Conservation (phyloP, 2,113 vertebrate genomes). For the Leuciscus idus region DNA sequence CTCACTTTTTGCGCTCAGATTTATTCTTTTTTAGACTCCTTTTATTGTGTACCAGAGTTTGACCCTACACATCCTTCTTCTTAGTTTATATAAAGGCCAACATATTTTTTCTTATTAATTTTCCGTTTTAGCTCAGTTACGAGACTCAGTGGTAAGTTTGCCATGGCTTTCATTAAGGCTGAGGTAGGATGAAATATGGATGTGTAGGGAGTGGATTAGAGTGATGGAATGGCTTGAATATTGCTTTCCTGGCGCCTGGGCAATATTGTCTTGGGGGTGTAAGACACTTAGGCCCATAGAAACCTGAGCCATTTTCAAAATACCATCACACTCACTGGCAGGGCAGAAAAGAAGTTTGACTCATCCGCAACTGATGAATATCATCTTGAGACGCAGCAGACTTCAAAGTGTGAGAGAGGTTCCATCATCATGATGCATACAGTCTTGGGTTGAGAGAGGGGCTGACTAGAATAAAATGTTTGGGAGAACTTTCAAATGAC, state of each 20-base stretch:
- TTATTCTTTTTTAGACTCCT: not conserved
- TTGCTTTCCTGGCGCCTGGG: slow-evolving; percentile 73
- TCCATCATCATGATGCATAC: not conserved
- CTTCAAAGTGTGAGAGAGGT: slow-evolving; percentile 35
- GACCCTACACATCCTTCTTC: slow-evolving; percentile 62
- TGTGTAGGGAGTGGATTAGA: slow-evolving; percentile 79
- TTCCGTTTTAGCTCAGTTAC: slow-evolving; percentile 65
- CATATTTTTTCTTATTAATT: slow-evolving; percentile 76
- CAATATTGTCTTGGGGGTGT: slow-evolving; percentile 74
- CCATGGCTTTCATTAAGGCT: slow-evolving; percentile 79
- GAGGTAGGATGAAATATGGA: slow-evolving; percentile 81
- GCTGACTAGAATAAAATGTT: slow-evolving; percentile 56
- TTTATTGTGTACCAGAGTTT: slow-evolving; percentile 51
- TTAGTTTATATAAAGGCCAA: slow-evolving; percentile 74
- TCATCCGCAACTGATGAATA: slow-evolving; percentile 62
- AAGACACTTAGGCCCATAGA: slow-evolving; percentile 66
- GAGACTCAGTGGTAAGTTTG: slow-evolving; percentile 73
- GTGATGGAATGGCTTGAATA: slow-evolving; percentile 77
- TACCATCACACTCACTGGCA: slow-evolving; percentile 68
- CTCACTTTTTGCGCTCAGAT: not conserved
- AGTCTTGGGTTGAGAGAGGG: slow-evolving; percentile 42
- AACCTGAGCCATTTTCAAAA: slow-evolving; percentile 64
- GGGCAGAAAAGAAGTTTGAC: slow-evolving; percentile 63
- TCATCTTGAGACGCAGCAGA: slow-evolving; percentile 51
- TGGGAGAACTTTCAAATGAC: slow-evolving; percentile 50